A percentile compares a stretch with the other conserved stretches of the same genome.
Conservation (phyloP, 2,797 vertebrate species). For the Enteromius fasciolatus region DNA sequence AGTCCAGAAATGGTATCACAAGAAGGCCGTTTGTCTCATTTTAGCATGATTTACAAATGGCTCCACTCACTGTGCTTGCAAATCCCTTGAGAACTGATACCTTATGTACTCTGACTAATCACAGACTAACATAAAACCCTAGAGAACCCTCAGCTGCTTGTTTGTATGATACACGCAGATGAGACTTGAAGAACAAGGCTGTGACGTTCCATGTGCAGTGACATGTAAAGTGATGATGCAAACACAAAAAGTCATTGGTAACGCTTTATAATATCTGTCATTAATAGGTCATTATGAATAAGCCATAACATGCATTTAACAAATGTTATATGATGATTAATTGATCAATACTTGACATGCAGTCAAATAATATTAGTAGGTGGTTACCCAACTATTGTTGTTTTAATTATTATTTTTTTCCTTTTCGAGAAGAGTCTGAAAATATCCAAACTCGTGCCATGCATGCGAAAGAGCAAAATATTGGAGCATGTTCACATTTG, state of each 20-base stretch:
- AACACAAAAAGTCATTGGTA: constrained; percentile 28
- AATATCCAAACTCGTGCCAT: not conserved
- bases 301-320: not conserved
- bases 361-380: not conserved
- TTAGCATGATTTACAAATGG: not conserved
- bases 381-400: no score
- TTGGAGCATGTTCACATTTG: not conserved
- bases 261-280: constrained; percentile 10
- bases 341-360: not conserved
- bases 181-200: constrained; percentile 41
- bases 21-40: not conserved
- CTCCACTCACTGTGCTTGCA: not conserved
- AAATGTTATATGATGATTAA: not conserved
- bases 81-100: constrained; percentile 13
- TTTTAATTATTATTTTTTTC: not conserved
- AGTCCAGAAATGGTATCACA: constrained; percentile 6
- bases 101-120: constrained; percentile 35
- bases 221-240: constrained; percentile 38
- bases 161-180: constrained; percentile 47
- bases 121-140: constrained; percentile 33
- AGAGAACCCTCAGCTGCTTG: constrained; percentile 47
- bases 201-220: constrained; percentile 36
- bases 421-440: constrained; percentile 6
- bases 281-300: not conserved
- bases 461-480: not conserved